Base-by-base conservation (phyloP, 2,888 invertebrate genomes). In the Andricus quercusramuli region DNA sequence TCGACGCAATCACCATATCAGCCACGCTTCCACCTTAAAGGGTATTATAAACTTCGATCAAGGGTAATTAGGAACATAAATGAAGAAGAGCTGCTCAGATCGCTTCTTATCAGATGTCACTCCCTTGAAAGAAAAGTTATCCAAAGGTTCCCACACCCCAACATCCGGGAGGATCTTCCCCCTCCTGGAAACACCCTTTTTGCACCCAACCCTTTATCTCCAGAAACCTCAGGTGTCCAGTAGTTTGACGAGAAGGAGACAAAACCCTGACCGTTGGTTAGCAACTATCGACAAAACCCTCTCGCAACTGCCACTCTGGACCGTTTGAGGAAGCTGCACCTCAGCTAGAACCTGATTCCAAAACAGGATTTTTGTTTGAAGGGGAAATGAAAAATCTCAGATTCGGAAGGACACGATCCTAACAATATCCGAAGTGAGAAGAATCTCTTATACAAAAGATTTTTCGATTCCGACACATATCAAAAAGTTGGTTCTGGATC, bases 311-410 rank as follows among this genome's bases (percentile, higher is more conserved):
- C 88, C 87, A 85, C 82, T 87, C 87, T 87, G 90, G 90, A 90
- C 91, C 91, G 91, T 90, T 92, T 90, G 88, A 86, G 84, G 88
- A 89, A 87, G 88, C 87, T 87, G 88, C 87, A 67, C 3, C n/a
- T 41, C 41, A 22, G n/a, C 67, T 25, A 25, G 86, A 92, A 92
- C 92, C 89, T 88, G 92, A 92, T 92, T 90, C 87, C 86, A 87
- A 92, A 92, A 92, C 92, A 89, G 92, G 92, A 92, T 92, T 90
- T 88, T 25, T 15, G 15, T 13, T 25, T 15, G 85, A 84, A 79
- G 76, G 70, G 82, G 66, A 67, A 65, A 74, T 65, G n/a, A 76
- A 76, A 62, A 62, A 62, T 47, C 1, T 25, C 25, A 25, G 15
- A 62, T 62, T 25, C 0, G 2, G 62, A 25, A 25, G 62, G 62